Base-by-base conservation (phyloP, 2,797 vertebrate species). In the Sebastes oblongus region DNA sequence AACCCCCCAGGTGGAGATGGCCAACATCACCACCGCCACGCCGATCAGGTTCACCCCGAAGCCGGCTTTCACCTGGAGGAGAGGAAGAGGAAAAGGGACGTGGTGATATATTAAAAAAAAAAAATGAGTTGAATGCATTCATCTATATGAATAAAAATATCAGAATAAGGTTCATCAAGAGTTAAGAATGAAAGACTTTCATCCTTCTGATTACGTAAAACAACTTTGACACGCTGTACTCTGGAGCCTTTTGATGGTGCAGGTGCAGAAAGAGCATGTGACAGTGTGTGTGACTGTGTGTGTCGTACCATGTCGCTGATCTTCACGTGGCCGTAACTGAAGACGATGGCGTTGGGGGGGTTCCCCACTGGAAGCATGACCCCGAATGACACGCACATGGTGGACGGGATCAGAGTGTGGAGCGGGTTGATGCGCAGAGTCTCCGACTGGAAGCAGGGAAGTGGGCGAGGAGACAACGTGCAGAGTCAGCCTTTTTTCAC, bases 331-430 rank as follows among this genome's bases (percentile, higher is more conserved):
- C 98, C 97, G 0, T 99, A 99, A 93, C 97, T 99, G 95, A 99
- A 99, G 91, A 99, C 97, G 8, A 99, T 99, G 91, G 98, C 98
- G 4, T 99, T 99, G 80, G 98, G 98, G 59, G 98, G 98, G 88
- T 99, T 99, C 78, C 98, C 98, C 85, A 99, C 98, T 1, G 98
- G 98, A 88, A 99, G 95, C 98, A 99, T 99, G 92, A 99, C 98
- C 30, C 98, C 98, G 18, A 99, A 98, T 11, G 98, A 99, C 93
- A 99, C 98, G 22, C 98, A 98, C 97, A 99, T 98, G 87, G 98
- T 98, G 94, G 98, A 96, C 1, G 98, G 98, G 91, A 99, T 97
- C 89, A 99, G 94, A 7, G 98, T 99, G 92, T 99, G 97, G 72
- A 99, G 94, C 2, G 98, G 98, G 91, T 99, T 99, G 85, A 99